Conservation (phyloP, 2,888 invertebrate species). For the Drosophila falleni region DNA sequence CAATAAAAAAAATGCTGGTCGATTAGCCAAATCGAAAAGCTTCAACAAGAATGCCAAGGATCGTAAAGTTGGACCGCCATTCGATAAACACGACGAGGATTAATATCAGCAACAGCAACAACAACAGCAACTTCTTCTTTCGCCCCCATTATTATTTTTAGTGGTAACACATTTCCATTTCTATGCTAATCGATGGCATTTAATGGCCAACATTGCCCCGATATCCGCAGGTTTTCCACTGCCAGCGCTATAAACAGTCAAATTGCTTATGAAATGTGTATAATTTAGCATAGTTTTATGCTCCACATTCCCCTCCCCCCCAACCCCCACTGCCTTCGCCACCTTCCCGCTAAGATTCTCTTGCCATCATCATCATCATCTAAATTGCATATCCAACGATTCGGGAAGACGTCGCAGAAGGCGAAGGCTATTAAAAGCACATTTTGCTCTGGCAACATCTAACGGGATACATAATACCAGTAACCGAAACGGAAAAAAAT, state of each 20-base stretch:
- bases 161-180: slow-evolving; percentile 11
- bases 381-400: neutral
- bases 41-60: neutral
- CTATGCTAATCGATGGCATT: slow-evolving; percentile 13
- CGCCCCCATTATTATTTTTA: neutral
- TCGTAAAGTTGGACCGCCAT: slow-evolving; percentile 5
- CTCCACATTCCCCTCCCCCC: neutral
- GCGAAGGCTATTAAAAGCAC: slow-evolving; percentile 11
- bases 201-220: slow-evolving; percentile 1
- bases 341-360: neutral
- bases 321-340: neutral
- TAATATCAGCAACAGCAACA: neutral
- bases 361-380: neutral
- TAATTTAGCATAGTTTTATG: slow-evolving; percentile 18
- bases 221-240: slow-evolving; percentile 4
- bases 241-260: slow-evolving; percentile 7
- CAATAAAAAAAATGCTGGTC: neutral
- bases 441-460: slow-evolving; percentile 7
- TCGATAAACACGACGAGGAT: neutral
- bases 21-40: neutral
- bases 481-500: neutral
- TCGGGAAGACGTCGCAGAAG: slow-evolving; percentile 6
- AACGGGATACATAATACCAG: neutral
- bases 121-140: neutral
- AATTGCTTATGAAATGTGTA: slow-evolving; percentile 17